Evolutionary conservation across 1,140 invertebrate genomes (phyloP), one percentile per base, ranked within the genome.

Genomic region (Heliconius melpomene): DNA sequence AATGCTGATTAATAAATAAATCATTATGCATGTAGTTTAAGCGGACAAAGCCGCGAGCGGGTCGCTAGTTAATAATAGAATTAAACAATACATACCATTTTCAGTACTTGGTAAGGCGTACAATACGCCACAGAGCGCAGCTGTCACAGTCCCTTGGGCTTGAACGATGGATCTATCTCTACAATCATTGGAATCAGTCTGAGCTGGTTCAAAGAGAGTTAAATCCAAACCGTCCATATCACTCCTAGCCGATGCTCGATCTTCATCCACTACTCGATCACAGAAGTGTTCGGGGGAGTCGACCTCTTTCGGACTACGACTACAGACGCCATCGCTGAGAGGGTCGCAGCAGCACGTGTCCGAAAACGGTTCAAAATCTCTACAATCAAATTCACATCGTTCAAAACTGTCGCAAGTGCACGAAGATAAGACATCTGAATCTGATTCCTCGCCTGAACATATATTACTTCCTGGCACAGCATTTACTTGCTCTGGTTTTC

Each of bases 211-310:
- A 91, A 97, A 97, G 71, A 97, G 92, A 40, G 96, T 94, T 83
- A 96, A 94, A 92, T 97, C 96, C 86, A 96, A 93, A 83, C 96
- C 96, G 81, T 96, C 96, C 95, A 97, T 96, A 91, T 96, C 96
- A 91, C 96, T 96, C 81, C 93, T 91, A n/a, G 89, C 86, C 9
- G 94, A 95, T n/a, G 93, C 90, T 46, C 93, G 92, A 79, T 94
- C 94, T 78, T 91, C 90, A 54, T 94, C 92, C 29, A 88, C 88
- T 26, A 87, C 86, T 77, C 92, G 87, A 74, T 91, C 91, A 83
- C 90, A 91, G 82, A 95, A 93, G 73, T 93, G 87, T 82, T 94
- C 94, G 32, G 93, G 91, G 72, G 94, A 95, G 78, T 94, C 93
- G 18, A 95, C 90, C 79, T 92, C 89, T 81, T 94, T 94, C 3